Evolutionary conservation across 2,797 vertebrate species (phyloP).

Genomic region (Spinibarbus caldwelli): DNA sequence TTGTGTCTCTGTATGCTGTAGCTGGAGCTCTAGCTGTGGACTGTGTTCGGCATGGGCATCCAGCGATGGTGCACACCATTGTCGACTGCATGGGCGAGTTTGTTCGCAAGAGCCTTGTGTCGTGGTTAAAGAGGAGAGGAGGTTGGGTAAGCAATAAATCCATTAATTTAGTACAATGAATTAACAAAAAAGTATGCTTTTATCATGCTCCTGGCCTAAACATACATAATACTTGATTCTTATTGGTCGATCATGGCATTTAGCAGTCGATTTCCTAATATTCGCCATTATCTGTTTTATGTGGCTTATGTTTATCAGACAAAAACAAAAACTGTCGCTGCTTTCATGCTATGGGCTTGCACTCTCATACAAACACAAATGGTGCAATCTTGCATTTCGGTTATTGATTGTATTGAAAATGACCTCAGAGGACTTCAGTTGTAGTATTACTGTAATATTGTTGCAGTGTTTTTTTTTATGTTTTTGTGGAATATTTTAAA

Average conservation of each 20-base stretch:
- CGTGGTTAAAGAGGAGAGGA: conserved; percentile 90
- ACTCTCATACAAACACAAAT: no score
- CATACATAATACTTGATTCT: not conserved
- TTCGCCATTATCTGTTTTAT: not conserved
- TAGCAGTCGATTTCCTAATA: not conserved
- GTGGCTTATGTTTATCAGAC: not conserved
- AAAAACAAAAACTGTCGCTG: not conserved
- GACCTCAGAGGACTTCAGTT: no score
- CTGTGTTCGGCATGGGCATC: conserved; percentile 91
- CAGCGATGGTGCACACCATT: conserved; percentile 91
- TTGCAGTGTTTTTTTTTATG: not conserved
- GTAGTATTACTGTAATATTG: no score
- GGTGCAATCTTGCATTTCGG: no score
- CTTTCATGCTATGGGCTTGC: not conserved
- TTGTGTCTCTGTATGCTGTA: conserved; percentile 94
- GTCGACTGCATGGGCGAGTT: conserved; percentile 98
- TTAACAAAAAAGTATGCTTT: not conserved
- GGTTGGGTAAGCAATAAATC: conserved; percentile 89
- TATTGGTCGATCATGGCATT: not conserved
- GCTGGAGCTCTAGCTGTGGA: conserved; percentile 92
- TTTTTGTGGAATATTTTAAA: not conserved
- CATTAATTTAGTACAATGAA: not conserved
- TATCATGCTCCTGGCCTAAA: not conserved
- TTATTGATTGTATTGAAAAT: no score
- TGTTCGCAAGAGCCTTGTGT: conserved; percentile 89